These are phyloP conservation scores for Cliona cf. orientalis DNA, from an alignment of 37 sponge, comb jelly and placozoan genomes.

Conservation along the genomic window DNA sequence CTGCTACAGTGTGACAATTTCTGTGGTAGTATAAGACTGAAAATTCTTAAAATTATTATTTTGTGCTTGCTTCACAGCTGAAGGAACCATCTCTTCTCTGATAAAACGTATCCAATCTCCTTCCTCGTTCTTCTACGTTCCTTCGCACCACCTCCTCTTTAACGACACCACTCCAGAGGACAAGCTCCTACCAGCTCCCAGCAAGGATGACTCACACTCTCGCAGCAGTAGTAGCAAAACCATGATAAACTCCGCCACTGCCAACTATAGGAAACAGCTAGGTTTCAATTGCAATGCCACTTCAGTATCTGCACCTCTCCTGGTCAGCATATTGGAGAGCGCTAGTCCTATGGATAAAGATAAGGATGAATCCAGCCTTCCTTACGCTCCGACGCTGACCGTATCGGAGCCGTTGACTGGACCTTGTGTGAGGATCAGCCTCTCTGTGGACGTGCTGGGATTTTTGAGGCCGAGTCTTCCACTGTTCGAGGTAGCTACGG, in stretches of 20 bases:
- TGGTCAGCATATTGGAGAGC: slow-evolving; percentile 19
- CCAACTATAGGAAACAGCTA: too few species aligned
- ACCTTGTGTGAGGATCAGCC: neutral
- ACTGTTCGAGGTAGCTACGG: neutral
- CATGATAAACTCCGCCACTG: too few species aligned
- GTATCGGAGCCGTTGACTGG: neutral
- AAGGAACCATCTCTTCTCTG: neutral
- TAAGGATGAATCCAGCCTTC: neutral
- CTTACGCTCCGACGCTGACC: slow-evolving; percentile 10
- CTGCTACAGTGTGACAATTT: too few species aligned
- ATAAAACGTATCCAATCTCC: slow-evolving; percentile 13
- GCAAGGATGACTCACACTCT: too few species aligned
- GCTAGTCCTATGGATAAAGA: neutral
- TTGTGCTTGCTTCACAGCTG: too few species aligned
- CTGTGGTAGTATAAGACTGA: too few species aligned
- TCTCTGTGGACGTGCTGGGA: slow-evolving; percentile 33
- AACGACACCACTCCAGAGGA: neutral
- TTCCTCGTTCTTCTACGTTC: slow-evolving; percentile 3
- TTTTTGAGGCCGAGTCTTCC: neutral
- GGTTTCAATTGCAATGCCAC: too few species aligned
- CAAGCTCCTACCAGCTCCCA: too few species aligned
- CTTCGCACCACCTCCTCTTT: neutral
- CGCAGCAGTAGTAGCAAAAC: too few species aligned
- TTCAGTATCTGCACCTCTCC: too few species aligned
- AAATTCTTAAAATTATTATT: too few species aligned